Evolutionary conservation across 1,140 invertebrate species (phyloP).

Genomic region (Artemia franciscana): DNA sequence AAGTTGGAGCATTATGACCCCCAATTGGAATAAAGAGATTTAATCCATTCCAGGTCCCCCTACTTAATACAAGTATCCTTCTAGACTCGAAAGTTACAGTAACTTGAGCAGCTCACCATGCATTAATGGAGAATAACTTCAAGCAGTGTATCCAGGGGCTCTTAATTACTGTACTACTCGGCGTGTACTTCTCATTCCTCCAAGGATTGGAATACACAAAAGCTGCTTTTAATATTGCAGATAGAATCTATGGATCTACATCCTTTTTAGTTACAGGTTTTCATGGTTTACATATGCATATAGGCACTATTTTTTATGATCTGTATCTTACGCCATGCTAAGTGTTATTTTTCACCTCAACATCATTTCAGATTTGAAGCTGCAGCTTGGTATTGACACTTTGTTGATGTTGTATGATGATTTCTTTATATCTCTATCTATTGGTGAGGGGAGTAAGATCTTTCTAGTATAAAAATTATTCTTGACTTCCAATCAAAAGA

Average conservation of each 20-base stretch:
- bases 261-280: slow-evolving; percentile 48
- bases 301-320: slow-evolving; percentile 40
- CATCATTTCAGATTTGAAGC: too few relatives aligned
- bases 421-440: too few relatives aligned
- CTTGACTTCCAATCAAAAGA: too few relatives aligned
- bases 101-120: slow-evolving; percentile 30
- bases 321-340: too few relatives aligned
- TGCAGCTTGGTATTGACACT: too few relatives aligned
- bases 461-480: too few relatives aligned
- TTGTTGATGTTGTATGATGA: too few relatives aligned
- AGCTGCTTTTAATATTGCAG: slow-evolving; percentile 28
- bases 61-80: slow-evolving; percentile 35
- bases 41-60: slow-evolving; percentile 31
- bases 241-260: slow-evolving; percentile 34
- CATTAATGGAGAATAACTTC: slow-evolving; percentile 26
- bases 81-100: slow-evolving; percentile 29
- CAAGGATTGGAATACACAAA: slow-evolving; percentile 22
- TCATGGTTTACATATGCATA: slow-evolving; percentile 42
- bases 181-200: slow-evolving; percentile 25
- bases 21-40: too few relatives aligned
- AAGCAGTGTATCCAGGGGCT: slow-evolving; percentile 22
- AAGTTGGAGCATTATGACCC: too few relatives aligned
- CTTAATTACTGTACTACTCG: slow-evolving; percentile 28
- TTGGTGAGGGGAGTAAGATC: too few relatives aligned
- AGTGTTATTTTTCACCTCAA: too few relatives aligned